Evolutionary conservation across 1,140 invertebrate genomes (phyloP).

Genomic region (Cotesia typhae): DNA sequence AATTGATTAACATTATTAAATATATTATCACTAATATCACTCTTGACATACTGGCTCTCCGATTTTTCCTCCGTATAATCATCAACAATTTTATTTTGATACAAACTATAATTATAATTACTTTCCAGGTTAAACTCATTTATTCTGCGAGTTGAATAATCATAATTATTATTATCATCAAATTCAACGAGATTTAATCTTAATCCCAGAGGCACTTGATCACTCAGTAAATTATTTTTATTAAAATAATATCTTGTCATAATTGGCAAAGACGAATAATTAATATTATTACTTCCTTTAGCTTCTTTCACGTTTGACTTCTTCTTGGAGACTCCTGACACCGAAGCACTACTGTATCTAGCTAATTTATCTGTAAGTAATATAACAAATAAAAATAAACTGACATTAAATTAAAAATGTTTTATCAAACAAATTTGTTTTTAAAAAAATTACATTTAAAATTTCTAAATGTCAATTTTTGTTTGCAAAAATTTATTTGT

Average conservation of each 20-base stretch:
- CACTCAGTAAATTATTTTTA: constrained; percentile 43
- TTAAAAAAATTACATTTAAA: no score
- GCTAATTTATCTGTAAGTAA: neutral
- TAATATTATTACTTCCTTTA: constrained; percentile 43
- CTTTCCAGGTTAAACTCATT: no score
- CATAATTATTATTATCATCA: neutral
- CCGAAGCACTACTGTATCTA: neutral
- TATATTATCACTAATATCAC: constrained; percentile 3
- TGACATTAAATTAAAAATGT: no score
- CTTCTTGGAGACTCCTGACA: constrained; percentile 34
- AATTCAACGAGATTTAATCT: constrained; percentile 35
- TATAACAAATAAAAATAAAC: neutral
- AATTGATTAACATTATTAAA: neutral
- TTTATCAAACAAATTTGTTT: no score
- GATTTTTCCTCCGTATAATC: no score
- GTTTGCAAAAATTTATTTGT: no score
- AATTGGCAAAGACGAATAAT: constrained; percentile 54
- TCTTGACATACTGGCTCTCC: neutral
- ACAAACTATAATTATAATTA: no score
- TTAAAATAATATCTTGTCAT: constrained; percentile 60
- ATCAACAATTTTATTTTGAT: no score
- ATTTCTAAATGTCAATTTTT: no score
- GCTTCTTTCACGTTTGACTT: constrained; percentile 40
- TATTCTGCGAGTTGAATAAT: no score
- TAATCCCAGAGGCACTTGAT: constrained; percentile 25